A percentile compares a stretch with the other conserved stretches of the same genome.
Evolutionary conservation across 1,140 invertebrate species (phyloP).

Genomic region (Adoxophyes honmai): DNA sequence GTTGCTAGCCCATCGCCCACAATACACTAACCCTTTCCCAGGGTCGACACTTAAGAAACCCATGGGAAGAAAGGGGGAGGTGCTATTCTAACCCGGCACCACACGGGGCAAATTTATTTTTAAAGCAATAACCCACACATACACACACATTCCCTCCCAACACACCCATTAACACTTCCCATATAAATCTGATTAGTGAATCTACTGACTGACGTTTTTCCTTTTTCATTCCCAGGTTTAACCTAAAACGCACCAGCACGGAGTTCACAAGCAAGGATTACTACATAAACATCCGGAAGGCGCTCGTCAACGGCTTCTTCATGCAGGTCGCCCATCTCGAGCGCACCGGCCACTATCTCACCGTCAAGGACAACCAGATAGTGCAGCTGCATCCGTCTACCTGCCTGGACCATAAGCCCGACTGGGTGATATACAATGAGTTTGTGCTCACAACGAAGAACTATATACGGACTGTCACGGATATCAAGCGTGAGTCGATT

Average conservation of each 20-base stretch:
- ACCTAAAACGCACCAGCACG: slow-evolving; percentile 95
- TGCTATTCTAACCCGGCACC: no score
- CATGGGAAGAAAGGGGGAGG: no score
- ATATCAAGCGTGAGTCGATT: slow-evolving; percentile 96
- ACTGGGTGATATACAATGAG: slow-evolving; percentile 99
- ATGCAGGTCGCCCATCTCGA: slow-evolving; percentile 89
- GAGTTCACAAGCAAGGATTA: slow-evolving; percentile 99
- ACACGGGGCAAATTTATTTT: no score
- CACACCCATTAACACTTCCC: no score
- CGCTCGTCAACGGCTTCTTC: slow-evolving; percentile 98
- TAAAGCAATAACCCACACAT: no score
- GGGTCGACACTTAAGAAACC: no score
- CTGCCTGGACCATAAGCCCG: slow-evolving; percentile 99
- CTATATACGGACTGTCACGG: slow-evolving; percentile 98
- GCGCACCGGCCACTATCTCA: slow-evolving; percentile 90
- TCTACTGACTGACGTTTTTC: background rate
- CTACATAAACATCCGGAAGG: slow-evolving; percentile 99
- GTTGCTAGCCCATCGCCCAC: no score
- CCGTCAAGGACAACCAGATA: slow-evolving; percentile 99
- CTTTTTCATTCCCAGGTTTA: slow-evolving; percentile 82
- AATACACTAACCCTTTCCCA: no score
- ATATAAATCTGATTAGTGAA: no score
- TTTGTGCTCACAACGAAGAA: slow-evolving; percentile 99
- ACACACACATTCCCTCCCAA: no score
- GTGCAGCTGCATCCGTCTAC: slow-evolving; percentile 99